Evolutionary conservation across 92 coral and sea anemone species (phyloP).

Genomic region (Epizoanthus rinbou): DNA sequence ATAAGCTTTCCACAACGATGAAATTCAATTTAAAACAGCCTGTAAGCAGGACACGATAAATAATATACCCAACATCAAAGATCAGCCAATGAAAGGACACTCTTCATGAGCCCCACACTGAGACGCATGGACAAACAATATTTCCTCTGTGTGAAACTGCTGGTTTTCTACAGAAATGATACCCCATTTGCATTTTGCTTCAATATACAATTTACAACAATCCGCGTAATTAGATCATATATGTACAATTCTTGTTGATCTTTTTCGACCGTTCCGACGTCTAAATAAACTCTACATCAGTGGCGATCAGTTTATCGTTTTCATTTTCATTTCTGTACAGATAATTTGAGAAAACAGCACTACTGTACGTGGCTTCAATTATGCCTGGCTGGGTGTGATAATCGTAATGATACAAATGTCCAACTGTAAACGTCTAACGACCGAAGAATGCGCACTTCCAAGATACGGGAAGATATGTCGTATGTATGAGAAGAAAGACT

Average conservation of each 20-base stretch:
- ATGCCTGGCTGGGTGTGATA: not conserved
- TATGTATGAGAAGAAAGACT: too few species aligned
- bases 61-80: too few species aligned
- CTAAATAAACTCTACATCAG: not conserved
- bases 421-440: conserved; percentile 1
- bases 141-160: not conserved
- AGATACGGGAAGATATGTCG: not conserved
- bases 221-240: not conserved
- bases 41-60: too few species aligned
- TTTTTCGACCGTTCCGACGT: not conserved
- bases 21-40: too few species aligned
- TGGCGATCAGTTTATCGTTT: not conserved
- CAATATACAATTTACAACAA: not conserved
- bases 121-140: not conserved
- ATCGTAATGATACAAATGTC: not conserved
- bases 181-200: conserved; percentile 22
- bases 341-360: conserved; percentile 3
- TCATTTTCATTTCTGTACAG: not conserved
- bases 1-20: too few species aligned
- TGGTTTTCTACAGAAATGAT: not conserved
- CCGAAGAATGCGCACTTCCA: not conserved
- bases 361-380: not conserved
- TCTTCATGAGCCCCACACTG: not conserved
- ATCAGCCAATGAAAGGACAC: too few species aligned
- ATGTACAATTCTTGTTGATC: not conserved